Conservation (phyloP, 1,140 invertebrate genomes). For the Pseudomyrmex pallidus region DNA sequence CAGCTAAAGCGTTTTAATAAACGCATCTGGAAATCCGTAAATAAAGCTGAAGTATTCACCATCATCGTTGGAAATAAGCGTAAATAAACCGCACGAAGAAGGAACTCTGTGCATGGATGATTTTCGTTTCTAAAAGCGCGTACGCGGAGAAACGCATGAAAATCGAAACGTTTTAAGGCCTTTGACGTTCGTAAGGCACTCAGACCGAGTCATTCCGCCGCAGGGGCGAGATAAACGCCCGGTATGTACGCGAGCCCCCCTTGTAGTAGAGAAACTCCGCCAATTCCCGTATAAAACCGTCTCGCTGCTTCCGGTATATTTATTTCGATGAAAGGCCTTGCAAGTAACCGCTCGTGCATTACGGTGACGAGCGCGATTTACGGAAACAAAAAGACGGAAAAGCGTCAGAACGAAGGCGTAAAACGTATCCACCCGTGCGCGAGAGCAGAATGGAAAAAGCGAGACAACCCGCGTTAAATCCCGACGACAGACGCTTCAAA, state of each 20-base stretch:
- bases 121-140: neutral
- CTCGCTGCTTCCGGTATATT: constrained; percentile 59
- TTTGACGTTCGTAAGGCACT: constrained; percentile 38
- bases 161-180: constrained; percentile 55
- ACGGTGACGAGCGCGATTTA: neutral
- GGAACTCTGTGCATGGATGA: too few relatives aligned
- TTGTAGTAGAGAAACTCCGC: neutral
- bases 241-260: neutral
- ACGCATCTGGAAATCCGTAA: neutral
- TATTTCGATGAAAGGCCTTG: constrained; percentile 63
- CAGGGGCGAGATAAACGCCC: constrained; percentile 41
- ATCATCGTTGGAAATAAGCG: neutral
- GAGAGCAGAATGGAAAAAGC: constrained; percentile 37
- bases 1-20: neutral
- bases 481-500: constrained; percentile 1
- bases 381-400: constrained; percentile 35
- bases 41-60: neutral
- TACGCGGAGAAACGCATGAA: constrained; percentile 17
- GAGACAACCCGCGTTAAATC: constrained; percentile 39
- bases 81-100: constrained; percentile 11
- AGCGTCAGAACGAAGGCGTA: constrained; percentile 42
- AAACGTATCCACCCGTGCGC: constrained; percentile 23
- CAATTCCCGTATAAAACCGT: constrained; percentile 59
- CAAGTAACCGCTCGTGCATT: constrained; percentile 44
- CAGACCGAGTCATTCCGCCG: constrained; percentile 7